Conservation (phyloP, 2,113 vertebrate species). For the Cathartes aura region DNA sequence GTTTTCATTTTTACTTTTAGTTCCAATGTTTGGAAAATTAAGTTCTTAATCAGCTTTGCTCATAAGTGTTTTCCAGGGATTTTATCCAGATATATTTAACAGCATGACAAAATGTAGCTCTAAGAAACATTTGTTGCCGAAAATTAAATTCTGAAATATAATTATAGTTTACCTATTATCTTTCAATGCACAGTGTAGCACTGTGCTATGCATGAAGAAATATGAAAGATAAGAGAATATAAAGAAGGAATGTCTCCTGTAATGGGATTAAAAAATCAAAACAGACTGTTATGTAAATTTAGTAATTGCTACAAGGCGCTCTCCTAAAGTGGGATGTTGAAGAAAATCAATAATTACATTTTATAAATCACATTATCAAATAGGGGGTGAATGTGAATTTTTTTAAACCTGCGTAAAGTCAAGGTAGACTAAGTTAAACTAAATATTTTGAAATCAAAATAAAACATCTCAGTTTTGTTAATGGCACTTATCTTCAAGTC, state of each 20-base stretch:
- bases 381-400: background rate
- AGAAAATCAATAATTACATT: conserved; percentile 5
- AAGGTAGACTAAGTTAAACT: background rate
- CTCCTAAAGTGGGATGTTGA: background rate
- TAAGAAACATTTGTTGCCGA: background rate
- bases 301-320: background rate
- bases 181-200: background rate
- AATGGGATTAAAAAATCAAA: conserved; percentile 37
- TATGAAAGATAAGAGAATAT: background rate
- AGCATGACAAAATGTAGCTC: background rate
- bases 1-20: background rate
- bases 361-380: background rate
- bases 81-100: background rate
- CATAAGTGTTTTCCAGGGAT: background rate
- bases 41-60: background rate
- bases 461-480: background rate
- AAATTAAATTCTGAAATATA: background rate
- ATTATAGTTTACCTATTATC: conserved; percentile 16
- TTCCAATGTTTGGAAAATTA: background rate
- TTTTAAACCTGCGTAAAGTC: background rate
- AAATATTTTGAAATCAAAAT: background rate
- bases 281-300: background rate
- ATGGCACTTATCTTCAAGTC: accelerated
- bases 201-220: background rate
- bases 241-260: conserved; percentile 2